Base-by-base conservation (phyloP, 2,888 invertebrate genomes). In the Cheilosia variabilis region DNA sequence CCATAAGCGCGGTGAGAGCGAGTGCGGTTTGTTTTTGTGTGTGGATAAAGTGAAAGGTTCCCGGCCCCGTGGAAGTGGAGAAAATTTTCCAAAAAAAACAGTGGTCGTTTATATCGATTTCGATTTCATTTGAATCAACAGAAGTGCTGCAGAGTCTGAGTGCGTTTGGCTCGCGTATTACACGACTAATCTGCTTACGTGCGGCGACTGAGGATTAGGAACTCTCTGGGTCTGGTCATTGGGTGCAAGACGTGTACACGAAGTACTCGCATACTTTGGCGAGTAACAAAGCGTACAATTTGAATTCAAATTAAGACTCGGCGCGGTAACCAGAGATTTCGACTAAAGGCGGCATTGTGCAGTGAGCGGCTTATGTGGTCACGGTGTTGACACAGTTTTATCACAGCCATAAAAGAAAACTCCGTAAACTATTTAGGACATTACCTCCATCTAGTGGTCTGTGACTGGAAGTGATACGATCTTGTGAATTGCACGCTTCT, bases 1-100 rank as follows among this genome's bases (percentile, higher is more conserved):
- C 41, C 57, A 27, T 27, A 58, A 53, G 27, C 55, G 75, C 9
- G 63, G 62, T 57, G 81, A 77, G 68, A 69, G 52, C 52, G 34
- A 58, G 52, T 79, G 58, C 65, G 71, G 72, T 41, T 19, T n/a
- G 47, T 62, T 52, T 63, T 45, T 71, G 63, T 41, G 62, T 45
- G 34, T 66, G 15, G 43, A 69, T 75, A 80, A 86, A 86, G 86
- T 86, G 86, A 86, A 86, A 86, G 86, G 86, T 72, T 77, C 69
- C 53, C 37, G 37, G 37, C 13, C 13, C 37, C 41, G 57, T 79
- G 50, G 73, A 47, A 71, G 24, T 80, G 60, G 62, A 68, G 72
- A 86, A 86, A 86, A 76, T 68, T 72, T 22, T 77, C 77, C 19
- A 55, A 24, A 4, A 80, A 84, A 75, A 84, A 69, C 71, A 41